Percentiles rank a stretch among this genome's conserved stretches.
These are phyloP conservation scores for Bursaphelenchus okinawaensis DNA, from an alignment of 2,888 invertebrate genomes.

Conservation along the genomic window DNA sequence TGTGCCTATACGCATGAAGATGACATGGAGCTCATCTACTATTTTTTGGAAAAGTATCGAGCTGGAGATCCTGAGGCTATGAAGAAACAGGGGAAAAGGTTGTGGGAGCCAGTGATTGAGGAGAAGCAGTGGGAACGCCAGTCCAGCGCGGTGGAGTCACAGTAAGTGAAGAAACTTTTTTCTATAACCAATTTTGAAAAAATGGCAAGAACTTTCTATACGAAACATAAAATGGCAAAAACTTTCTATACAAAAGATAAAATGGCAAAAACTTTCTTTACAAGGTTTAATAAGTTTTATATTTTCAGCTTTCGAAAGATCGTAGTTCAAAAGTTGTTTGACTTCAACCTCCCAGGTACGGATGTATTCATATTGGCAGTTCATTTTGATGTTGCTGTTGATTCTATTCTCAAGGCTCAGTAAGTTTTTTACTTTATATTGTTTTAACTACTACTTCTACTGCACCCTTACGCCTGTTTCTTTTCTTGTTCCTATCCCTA, in stretches of 20 bases:
- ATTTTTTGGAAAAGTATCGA: background rate
- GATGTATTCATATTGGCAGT: background rate
- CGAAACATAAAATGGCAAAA: no score
- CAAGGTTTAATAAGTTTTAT: no score
- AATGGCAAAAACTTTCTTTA: no score
- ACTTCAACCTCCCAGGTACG: background rate
- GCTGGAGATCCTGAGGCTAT: background rate
- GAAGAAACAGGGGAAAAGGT: background rate
- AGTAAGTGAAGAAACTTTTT: background rate
- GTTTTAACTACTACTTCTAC: no score
- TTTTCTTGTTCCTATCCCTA: background rate
- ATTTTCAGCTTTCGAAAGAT: background rate
- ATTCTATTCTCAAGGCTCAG: background rate
- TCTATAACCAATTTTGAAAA: no score
- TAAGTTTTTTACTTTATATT: background rate
- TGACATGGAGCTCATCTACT: background rate
- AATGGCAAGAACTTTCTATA: no score
- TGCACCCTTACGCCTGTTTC: no score
- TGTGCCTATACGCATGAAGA: background rate
- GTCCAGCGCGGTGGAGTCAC: background rate
- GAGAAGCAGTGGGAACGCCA: background rate
- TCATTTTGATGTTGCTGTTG: background rate
- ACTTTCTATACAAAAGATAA: no score
- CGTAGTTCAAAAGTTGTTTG: background rate
- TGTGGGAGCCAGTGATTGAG: background rate